A percentile compares a stretch with the other conserved stretches of the same genome.
phyloP scores from a whole-genome alignment of 2,888 invertebrate genomes.

The Lordiphosa fenestrarum region DNA sequence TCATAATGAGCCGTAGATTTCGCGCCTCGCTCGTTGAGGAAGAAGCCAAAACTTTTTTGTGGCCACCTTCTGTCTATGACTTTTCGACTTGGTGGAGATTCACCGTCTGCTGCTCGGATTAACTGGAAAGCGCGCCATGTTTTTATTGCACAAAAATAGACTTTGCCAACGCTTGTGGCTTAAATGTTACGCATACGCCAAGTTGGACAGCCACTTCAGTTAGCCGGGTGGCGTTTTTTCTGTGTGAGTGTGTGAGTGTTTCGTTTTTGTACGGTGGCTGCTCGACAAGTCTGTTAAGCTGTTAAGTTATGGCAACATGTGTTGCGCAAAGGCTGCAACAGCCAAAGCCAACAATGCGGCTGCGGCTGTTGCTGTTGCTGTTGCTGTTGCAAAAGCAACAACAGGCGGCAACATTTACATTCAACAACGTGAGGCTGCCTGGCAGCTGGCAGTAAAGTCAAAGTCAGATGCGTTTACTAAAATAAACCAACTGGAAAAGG shows the following conservation, averaged over 20 bases:
- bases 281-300: constrained; percentile 66
- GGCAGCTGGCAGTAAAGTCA: constrained; percentile 43
- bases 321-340: constrained; percentile 36
- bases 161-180: constrained; percentile 30
- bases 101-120: constrained; percentile 25
- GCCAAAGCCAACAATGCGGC: constrained; percentile 14
- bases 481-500: constrained; percentile 53
- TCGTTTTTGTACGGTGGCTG: too few species aligned
- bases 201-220: constrained; percentile 37
- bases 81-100: constrained; percentile 27
- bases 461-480: constrained; percentile 43
- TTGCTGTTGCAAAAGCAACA: neutral
- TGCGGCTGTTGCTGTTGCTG: constrained; percentile 9
- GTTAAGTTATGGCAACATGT: constrained; percentile 64
- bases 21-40: too few species aligned
- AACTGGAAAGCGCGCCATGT: constrained; percentile 33
- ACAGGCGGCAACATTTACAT: constrained; percentile 37
- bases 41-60: constrained; percentile 55
- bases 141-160: constrained; percentile 66
- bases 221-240: constrained; percentile 6
- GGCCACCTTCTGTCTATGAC: constrained; percentile 41
- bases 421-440: constrained; percentile 13
- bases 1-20: constrained; percentile 56
- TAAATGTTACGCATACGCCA: constrained; percentile 63
- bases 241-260: too few species aligned